Evolutionary conservation across 2,888 invertebrate species (phyloP), one percentile per base, ranked within the genome.

Genomic region (Steinernema carpocapsae): DNA sequence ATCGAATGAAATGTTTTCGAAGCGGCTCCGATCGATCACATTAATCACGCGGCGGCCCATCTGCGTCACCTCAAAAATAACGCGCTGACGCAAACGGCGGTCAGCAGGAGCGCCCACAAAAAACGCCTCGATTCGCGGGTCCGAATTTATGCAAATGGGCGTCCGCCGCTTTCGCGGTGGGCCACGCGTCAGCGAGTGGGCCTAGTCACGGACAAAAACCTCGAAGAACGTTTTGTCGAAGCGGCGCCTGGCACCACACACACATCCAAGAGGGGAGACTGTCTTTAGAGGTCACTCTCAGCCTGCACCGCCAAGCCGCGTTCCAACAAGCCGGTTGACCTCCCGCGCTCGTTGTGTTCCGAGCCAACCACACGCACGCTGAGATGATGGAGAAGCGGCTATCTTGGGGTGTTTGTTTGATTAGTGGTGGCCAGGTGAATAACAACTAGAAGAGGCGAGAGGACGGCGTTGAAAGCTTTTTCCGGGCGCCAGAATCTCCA

Each of bases 261-360:
- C 37, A 3, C 4, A 37, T 6, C 3, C 4, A 37, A 10, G 37
- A 37, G 37, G 37, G 37, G 37, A 10, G 37, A 37, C 37, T 37
- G 37, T 37, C 37, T 37, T 37, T 37, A 37, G 37, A 37, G 37
- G 37, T 37, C 37, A 48, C 48, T 17, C 48, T 17, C 48, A 48
- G 48, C 48, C 48, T 4, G 48, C 48, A 48, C 32, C 64, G 32
- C 1, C 2, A 32, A 29, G 64, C 17, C 64, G n/a, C n/a, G 17
- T 37, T 64, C 64, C 64, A 32, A 19, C 64, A 64, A 64, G 64
- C 64, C 64, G 64, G 12, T 26, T 64, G 64, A 64, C 64, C 64
- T 64, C 32, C 3, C 64, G 64, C 64, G 64, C 56, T 6, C 64
- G 64, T 32, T 64, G 64, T 64, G 56, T 56, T 56, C 56, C 56